Conservation (phyloP, 2,888 invertebrate species). For the Acanthoscelides obtectus region DNA sequence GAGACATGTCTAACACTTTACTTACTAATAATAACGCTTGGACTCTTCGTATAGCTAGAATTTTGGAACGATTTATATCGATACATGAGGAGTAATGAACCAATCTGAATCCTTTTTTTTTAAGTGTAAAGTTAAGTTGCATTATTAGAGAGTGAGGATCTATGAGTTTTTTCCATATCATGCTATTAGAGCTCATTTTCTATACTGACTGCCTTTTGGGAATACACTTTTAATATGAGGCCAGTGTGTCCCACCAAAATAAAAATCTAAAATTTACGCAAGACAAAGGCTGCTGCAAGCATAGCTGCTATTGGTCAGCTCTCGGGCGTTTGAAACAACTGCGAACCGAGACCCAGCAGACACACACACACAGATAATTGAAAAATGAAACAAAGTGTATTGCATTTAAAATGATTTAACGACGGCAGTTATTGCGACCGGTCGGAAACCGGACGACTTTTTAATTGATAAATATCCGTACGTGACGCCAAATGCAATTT, state of each 20-base stretch:
- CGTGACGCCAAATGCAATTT: conserved; percentile 32
- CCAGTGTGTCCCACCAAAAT: background rate
- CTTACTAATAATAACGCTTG: too few species aligned
- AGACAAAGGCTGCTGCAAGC: background rate
- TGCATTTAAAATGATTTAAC: conserved; percentile 42
- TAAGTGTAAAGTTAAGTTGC: too few species aligned
- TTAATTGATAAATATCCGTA: conserved; percentile 43
- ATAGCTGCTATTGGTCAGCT: background rate
- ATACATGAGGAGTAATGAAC: too few species aligned
- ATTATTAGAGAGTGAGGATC: too few species aligned
- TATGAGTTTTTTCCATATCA: too few species aligned
- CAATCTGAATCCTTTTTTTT: too few species aligned
- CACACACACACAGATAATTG: conserved; percentile 26
- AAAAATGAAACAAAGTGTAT: conserved; percentile 40
- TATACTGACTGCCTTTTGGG: background rate
- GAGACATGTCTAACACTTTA: too few species aligned
- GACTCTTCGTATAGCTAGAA: too few species aligned
- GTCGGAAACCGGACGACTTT: conserved; percentile 28
- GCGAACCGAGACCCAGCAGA: background rate
- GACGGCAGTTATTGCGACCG: conserved; percentile 37
- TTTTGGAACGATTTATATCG: too few species aligned
- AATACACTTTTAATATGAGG: background rate
- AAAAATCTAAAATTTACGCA: background rate
- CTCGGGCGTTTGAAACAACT: background rate
- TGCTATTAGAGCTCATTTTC: too few species aligned